Evolutionary conservation across 2,113 vertebrate genomes (phyloP).

Genomic region (Mastomys coucha): DNA sequence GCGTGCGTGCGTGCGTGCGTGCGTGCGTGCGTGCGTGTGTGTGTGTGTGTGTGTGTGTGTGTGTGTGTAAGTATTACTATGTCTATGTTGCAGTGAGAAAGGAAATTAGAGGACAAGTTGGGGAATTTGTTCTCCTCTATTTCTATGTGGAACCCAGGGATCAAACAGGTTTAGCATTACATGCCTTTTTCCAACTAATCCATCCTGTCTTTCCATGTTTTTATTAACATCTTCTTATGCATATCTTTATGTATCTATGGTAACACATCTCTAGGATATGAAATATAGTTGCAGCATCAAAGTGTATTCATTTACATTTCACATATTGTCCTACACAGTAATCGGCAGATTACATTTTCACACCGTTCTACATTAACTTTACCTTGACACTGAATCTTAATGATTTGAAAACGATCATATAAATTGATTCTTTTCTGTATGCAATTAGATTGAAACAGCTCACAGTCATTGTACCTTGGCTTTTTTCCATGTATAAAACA

Average conservation of each 20-base stretch:
- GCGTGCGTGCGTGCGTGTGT: not conserved
- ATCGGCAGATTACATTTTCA: not conserved
- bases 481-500: not conserved
- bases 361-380: not conserved
- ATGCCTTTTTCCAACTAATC: not conserved
- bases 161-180: not conserved
- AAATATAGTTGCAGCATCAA: not conserved
- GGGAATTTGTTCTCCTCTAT: not conserved
- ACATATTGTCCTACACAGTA: not conserved
- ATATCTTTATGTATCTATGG: slow-evolving; percentile 7
- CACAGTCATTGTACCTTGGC: slow-evolving; percentile 8
- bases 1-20: too few relatives aligned
- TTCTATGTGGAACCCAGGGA: not conserved
- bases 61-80: not conserved
- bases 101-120: not conserved
- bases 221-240: slow-evolving; percentile 5
- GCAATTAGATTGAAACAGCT: not conserved
- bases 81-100: not conserved
- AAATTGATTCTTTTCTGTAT: not conserved
- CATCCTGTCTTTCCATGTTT: not conserved
- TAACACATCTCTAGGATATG: not conserved
- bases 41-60: not conserved
- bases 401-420: not conserved
- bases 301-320: not conserved
- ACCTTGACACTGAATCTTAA: not conserved